phyloP scores from a whole-genome alignment of 64 coral and sea anemone genomes.

The Dendrophyllia cribrosa region DNA sequence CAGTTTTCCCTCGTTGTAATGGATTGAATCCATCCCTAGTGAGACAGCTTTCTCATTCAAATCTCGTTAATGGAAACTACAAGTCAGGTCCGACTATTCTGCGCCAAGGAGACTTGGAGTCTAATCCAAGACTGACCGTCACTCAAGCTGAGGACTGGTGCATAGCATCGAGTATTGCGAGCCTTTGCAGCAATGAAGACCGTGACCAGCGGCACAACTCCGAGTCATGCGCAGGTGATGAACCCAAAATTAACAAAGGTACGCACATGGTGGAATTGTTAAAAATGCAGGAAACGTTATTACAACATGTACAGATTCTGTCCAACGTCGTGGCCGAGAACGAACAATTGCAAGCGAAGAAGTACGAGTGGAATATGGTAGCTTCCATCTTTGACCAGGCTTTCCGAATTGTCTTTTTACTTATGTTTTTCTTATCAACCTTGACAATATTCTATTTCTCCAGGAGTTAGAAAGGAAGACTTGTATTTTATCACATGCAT shows the following conservation, averaged over 20 bases:
- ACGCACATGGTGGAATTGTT: not conserved
- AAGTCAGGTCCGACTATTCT: not conserved
- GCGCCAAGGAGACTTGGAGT: not conserved
- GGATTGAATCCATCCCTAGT: not conserved
- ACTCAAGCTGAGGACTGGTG: constrained; percentile 5
- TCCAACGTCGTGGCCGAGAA: constrained; percentile 43
- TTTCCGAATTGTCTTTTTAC: constrained; percentile 65
- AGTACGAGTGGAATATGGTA: constrained; percentile 73
- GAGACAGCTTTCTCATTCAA: constrained; percentile 40
- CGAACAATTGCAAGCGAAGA: constrained; percentile 60
- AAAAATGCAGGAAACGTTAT: constrained; percentile 27
- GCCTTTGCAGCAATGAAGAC: constrained; percentile 2
- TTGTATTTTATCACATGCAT: not conserved
- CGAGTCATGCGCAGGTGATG: not conserved
- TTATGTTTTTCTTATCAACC: constrained; percentile 73
- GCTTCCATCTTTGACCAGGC: constrained; percentile 71
- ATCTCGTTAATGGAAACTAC: constrained; percentile 47
- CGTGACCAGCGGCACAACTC: not conserved
- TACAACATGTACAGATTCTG: constrained; percentile 50
- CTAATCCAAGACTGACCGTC: not conserved
- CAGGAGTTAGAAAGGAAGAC: not conserved
- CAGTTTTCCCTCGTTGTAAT: not conserved
- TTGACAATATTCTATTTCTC: constrained; percentile 55
- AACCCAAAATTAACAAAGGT: not conserved
- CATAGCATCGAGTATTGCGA: not conserved